phyloP scores from a whole-genome alignment of 2,797 vertebrate species.

The Petrocephalus sullivani region DNA sequence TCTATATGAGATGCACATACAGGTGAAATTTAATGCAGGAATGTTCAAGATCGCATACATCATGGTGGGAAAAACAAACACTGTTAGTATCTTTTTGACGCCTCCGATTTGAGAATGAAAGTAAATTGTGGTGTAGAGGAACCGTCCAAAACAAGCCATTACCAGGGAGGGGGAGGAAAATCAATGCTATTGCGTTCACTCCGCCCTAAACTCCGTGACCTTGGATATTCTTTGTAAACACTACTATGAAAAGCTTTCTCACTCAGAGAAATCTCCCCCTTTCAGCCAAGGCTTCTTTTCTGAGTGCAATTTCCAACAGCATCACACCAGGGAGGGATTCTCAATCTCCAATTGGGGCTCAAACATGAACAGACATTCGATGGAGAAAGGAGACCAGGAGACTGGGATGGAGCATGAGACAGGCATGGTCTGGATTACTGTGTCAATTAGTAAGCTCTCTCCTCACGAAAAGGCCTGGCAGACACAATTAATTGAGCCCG shows the following conservation, averaged over 20 bases:
- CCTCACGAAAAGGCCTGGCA: not conserved
- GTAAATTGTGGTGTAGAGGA: not conserved
- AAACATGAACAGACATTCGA: not conserved
- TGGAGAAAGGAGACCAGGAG: not conserved
- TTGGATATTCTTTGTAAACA: conserved; percentile 31
- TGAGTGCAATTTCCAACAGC: conserved; percentile 2
- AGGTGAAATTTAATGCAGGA: not conserved
- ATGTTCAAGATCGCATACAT: not conserved
- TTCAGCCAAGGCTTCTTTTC: conserved; percentile 16
- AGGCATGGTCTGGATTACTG: not conserved
- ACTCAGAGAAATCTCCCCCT: not conserved
- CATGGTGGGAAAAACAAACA: not conserved
- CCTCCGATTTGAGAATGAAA: conserved; percentile 6
- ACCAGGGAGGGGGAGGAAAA: conserved; percentile 24
- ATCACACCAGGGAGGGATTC: conserved; percentile 25
- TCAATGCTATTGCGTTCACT: conserved; percentile 33
- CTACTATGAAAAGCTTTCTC: conserved; percentile 1
- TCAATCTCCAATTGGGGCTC: not conserved
- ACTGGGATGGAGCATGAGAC: not conserved
- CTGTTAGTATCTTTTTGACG: not conserved
- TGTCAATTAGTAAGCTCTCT: not conserved
- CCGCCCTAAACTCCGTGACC: conserved; percentile 25
- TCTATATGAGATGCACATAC: not conserved
- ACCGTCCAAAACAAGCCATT: not conserved
- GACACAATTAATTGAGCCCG: not conserved